A percentile compares a stretch with the other conserved stretches of the same genome.
phyloP scores from a whole-genome alignment of 2,113 vertebrate genomes.

The Centropristis striata region DNA sequence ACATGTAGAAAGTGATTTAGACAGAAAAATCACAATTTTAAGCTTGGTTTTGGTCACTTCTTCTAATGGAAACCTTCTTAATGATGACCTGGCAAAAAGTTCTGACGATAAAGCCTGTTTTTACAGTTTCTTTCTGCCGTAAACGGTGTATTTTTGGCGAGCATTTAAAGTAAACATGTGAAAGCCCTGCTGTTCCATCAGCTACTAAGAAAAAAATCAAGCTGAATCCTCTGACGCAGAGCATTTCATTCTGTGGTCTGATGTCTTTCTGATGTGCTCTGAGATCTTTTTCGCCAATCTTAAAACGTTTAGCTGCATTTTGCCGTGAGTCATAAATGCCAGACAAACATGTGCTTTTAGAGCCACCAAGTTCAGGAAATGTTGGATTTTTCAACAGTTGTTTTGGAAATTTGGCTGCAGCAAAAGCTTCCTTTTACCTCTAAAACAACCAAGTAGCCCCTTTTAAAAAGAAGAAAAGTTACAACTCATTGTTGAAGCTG shows the following conservation, averaged over 20 bases:
- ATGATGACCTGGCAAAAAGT: too few relatives aligned
- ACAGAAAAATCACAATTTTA: too few relatives aligned
- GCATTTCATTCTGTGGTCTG: background rate
- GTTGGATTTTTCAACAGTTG: background rate
- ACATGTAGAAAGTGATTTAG: too few relatives aligned
- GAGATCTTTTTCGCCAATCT: background rate
- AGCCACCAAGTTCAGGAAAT: background rate
- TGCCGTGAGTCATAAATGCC: background rate
- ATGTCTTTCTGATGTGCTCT: background rate
- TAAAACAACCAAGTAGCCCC: background rate
- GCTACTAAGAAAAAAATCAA: conserved; percentile 42
- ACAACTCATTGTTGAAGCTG: conserved; percentile 33
- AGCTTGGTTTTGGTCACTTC: too few relatives aligned
- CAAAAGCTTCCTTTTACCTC: background rate
- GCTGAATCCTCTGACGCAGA: conserved; percentile 33
- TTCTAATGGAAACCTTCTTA: too few relatives aligned
- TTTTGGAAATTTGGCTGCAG: background rate
- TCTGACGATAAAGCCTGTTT: too few relatives aligned
- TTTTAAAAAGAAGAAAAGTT: conserved; percentile 16
- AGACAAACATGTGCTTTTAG: background rate
- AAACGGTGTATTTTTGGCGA: too few relatives aligned
- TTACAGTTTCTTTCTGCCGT: too few relatives aligned
- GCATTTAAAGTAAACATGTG: too few relatives aligned
- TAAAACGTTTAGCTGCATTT: conserved; percentile 2
- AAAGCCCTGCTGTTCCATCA: too few relatives aligned